These are phyloP conservation scores for Tragelaphus imberbis DNA, from an alignment of 2,113 vertebrate species.

Conservation along the genomic window DNA sequence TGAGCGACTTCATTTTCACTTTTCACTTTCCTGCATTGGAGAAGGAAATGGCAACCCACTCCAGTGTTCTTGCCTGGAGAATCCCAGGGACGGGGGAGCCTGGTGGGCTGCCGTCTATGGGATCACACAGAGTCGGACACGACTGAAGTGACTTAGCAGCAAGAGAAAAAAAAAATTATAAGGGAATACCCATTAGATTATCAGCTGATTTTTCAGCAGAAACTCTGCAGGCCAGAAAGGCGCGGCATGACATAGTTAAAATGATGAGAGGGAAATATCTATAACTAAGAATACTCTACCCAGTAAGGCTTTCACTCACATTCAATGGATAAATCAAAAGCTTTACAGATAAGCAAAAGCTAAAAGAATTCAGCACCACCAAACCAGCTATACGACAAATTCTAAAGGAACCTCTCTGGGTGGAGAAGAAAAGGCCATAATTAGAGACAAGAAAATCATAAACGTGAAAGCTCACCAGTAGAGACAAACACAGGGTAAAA, in stretches of 20 bases:
- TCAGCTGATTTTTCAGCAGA: not conserved
- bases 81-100: no score
- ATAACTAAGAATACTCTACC: not conserved
- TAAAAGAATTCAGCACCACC: not conserved
- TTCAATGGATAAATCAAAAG: not conserved
- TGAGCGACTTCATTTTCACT: no score
- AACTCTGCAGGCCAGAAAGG: not conserved
- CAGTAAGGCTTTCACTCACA: not conserved
- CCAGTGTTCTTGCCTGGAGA: no score
- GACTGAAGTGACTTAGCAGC: no score
- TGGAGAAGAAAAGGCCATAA: not conserved
- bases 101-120: no score
- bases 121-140: no score
- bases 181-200: not conserved
- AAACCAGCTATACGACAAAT: not conserved
- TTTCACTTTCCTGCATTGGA: no score
- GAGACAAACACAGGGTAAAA: not conserved
- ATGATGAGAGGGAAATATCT: not conserved
- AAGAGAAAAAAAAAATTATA: not conserved
- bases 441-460: not conserved
- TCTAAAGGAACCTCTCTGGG: not conserved
- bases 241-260: not conserved
- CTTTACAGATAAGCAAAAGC: not conserved
- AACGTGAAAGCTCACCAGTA: not conserved
- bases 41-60: no score